Percentiles rank a stretch among this genome's conserved stretches.
Conservation (phyloP, 2,888 invertebrate genomes). For the Troides oblongomaculatus region DNA sequence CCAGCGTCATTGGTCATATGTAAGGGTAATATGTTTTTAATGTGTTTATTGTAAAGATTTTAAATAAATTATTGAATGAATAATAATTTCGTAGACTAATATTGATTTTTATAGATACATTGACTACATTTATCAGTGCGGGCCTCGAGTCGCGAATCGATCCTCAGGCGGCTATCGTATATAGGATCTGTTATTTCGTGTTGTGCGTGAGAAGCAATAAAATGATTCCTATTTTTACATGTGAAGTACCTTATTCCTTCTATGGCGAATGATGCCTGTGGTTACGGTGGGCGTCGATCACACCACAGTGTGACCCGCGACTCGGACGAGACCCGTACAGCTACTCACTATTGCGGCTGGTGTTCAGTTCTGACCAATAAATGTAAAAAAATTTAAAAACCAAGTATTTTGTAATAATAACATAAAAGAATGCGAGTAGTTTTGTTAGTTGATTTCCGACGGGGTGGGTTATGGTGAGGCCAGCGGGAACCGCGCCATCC, state of each 20-base stretch:
- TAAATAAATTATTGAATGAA: slow-evolving; percentile 41
- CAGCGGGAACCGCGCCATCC: slow-evolving; percentile 20
- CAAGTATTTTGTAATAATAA: slow-evolving; percentile 58
- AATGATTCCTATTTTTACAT: slow-evolving; percentile 17
- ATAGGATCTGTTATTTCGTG: background rate
- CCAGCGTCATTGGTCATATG: slow-evolving; percentile 49
- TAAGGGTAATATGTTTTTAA: slow-evolving; percentile 67
- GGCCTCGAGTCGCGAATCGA: slow-evolving; percentile 3
- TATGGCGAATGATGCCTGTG: background rate
- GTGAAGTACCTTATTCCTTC: background rate
- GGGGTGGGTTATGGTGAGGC: slow-evolving; percentile 8
- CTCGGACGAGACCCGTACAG: slow-evolving; percentile 9
- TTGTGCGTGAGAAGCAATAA: background rate
- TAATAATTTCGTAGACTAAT: slow-evolving; percentile 57
- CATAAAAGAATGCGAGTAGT: slow-evolving; percentile 54
- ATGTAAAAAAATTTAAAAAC: slow-evolving; percentile 60
- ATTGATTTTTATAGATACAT: slow-evolving; percentile 46
- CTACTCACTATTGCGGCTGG: slow-evolving; percentile 33
- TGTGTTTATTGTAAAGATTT: slow-evolving; percentile 59
- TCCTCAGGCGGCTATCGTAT: background rate
- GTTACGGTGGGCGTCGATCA: background rate
- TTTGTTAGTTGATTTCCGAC: slow-evolving; percentile 48
- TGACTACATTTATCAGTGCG: slow-evolving; percentile 8
- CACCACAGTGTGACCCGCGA: background rate
- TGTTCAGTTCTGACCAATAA: slow-evolving; percentile 53